Conservation (phyloP, 2,113 vertebrate species). For the Syngnathus floridae region DNA sequence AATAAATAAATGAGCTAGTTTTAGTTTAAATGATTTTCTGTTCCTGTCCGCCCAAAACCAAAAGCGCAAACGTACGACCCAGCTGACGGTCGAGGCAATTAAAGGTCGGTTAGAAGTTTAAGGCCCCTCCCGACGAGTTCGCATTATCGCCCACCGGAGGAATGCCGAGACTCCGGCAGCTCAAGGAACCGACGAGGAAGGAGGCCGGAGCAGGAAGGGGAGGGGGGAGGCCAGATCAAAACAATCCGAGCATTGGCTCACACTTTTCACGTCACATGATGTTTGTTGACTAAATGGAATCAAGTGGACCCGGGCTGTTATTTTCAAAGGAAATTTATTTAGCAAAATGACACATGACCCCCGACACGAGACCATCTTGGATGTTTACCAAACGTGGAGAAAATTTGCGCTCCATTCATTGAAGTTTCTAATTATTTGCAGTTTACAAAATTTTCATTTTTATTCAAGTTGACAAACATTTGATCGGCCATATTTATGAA, state of each 20-base stretch:
- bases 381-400: too few species aligned
- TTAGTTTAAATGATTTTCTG: neutral
- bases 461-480: too few species aligned
- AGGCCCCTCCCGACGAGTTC: constrained; percentile 38
- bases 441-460: too few species aligned
- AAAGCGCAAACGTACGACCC: neutral
- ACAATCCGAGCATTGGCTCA: constrained; percentile 7
- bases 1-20: too few species aligned
- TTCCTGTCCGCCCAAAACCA: neutral
- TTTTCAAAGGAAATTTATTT: neutral
- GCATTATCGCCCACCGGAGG: constrained; percentile 69
- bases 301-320: neutral
- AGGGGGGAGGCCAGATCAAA: neutral
- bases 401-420: too few species aligned
- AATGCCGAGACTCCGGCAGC: constrained; percentile 63
- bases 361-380: neutral
- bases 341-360: constrained; percentile 14
- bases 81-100: constrained; percentile 28
- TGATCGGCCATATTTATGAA: too few species aligned
- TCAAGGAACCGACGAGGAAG: constrained; percentile 35
- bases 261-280: constrained; percentile 14
- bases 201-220: neutral
- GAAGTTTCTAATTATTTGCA: too few species aligned
- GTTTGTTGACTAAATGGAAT: constrained; percentile 17
- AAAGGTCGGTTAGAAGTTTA: constrained; percentile 20